Conservation (phyloP, 2,797 vertebrate genomes). For the Leucoraja ocellata region DNA sequence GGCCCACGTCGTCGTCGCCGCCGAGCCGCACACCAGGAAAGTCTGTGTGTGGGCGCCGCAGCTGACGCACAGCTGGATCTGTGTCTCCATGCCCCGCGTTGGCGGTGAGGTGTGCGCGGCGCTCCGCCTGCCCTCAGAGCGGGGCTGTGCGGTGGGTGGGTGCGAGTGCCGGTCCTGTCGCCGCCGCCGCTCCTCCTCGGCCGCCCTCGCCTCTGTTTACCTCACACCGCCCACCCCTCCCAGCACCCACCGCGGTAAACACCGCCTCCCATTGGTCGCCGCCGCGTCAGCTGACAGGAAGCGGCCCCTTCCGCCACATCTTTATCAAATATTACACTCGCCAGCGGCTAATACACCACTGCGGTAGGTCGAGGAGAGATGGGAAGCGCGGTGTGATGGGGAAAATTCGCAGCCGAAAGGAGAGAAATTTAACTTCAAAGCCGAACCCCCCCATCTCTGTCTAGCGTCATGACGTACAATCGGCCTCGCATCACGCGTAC, state of each 20-base stretch:
- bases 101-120: no score
- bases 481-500: background rate
- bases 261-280: background rate
- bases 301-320: background rate
- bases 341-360: no score
- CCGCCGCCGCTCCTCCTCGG: background rate
- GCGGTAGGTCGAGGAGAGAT: no score
- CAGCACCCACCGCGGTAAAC: background rate
- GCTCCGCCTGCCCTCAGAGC: no score
- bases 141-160: no score
- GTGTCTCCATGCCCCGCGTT: conserved; percentile 68
- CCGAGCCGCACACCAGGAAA: conserved; percentile 72
- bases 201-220: background rate
- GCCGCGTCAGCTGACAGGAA: background rate
- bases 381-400: background rate
- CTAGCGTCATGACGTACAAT: background rate
- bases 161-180: no score
- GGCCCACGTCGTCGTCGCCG: conserved; percentile 81
- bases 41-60: conserved; percentile 76
- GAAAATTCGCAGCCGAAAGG: no score
- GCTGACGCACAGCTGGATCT: conserved; percentile 77
- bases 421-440: background rate
- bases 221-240: background rate
- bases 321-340: no score
- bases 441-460: no score